Conservation (phyloP, 30 jellyfish, hydroid and myxozoan species). For the Turritopsis rubra region DNA sequence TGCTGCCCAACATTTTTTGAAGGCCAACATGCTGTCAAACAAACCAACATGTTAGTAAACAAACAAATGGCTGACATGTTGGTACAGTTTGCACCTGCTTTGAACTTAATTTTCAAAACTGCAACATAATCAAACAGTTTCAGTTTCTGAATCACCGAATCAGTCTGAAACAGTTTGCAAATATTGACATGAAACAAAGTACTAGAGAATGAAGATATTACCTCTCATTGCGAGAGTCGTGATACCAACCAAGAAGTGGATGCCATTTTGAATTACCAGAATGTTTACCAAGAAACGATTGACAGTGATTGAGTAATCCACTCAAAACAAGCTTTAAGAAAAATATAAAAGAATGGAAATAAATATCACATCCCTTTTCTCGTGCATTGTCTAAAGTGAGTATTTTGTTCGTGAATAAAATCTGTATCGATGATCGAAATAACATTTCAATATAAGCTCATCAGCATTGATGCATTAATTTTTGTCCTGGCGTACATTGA, state of each 20-base stretch:
- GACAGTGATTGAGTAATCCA: conserved; percentile 58
- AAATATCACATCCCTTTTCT: not conserved
- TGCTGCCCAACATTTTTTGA: too few relatives aligned
- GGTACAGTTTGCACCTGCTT: too few relatives aligned
- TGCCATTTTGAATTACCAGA: conserved; percentile 84
- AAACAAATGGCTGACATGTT: too few relatives aligned
- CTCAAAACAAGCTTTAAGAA: conserved; percentile 42
- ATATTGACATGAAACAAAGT: not conserved
- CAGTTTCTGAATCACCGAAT: too few relatives aligned
- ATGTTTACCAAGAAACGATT: conserved; percentile 61
- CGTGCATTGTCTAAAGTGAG: not conserved
- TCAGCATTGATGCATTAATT: too few relatives aligned
- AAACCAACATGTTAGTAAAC: too few relatives aligned
- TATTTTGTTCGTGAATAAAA: too few relatives aligned
- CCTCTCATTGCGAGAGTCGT: conserved; percentile 50
- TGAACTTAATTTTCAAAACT: too few relatives aligned
- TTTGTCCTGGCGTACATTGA: too few relatives aligned
- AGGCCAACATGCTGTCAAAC: not conserved
- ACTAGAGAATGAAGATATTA: conserved; percentile 7
- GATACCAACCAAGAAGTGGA: conserved; percentile 94
- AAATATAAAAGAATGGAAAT: not conserved
- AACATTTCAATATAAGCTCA: too few relatives aligned
- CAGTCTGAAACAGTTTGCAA: not conserved
- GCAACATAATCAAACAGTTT: too few relatives aligned
- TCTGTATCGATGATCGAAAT: too few relatives aligned